Percentiles rank a stretch among this genome's conserved stretches.
Conservation (phyloP, 1,140 invertebrate species). For the Cydia amplana region DNA sequence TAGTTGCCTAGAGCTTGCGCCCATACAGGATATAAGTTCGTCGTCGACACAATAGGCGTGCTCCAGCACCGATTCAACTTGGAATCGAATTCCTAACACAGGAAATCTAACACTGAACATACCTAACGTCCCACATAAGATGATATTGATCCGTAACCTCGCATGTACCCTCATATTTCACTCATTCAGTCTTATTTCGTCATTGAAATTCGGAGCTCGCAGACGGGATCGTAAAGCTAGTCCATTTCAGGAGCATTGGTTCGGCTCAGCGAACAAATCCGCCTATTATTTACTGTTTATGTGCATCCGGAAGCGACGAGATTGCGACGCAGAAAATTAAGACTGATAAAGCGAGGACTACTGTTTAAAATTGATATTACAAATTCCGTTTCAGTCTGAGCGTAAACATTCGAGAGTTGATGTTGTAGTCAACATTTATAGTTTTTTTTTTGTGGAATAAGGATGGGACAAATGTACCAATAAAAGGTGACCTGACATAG, state of each 20-base stretch:
- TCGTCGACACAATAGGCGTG: conserved; percentile 2
- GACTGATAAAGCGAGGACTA: conserved; percentile 16
- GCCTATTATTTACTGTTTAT: conserved; percentile 30
- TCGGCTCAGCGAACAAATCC: conserved; percentile 29
- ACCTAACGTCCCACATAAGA: conserved; percentile 10
- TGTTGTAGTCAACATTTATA: not conserved
- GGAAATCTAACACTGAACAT: conserved; percentile 9
- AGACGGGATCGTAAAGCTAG: conserved; percentile 28
- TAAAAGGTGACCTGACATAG: too few relatives aligned
- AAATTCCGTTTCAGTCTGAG: not conserved
- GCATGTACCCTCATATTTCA: conserved; percentile 28
- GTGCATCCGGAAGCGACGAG: conserved; percentile 12
- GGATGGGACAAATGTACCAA: too few relatives aligned
- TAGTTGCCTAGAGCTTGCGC: not conserved
- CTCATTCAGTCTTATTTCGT: conserved; percentile 28
- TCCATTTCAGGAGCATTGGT: conserved; percentile 26
- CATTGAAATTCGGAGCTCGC: conserved; percentile 32
- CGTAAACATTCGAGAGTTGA: not conserved
- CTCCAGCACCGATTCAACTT: conserved; percentile 13
- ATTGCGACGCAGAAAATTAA: conserved; percentile 19
- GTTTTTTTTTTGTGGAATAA: too few relatives aligned
- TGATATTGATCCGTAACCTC: conserved; percentile 29
- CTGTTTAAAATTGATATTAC: conserved; percentile 15
- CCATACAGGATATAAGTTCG: conserved; percentile 16
- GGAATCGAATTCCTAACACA: conserved; percentile 15